Base-by-base conservation (phyloP, 2,888 invertebrate genomes). In the Cyclophora punctaria region DNA sequence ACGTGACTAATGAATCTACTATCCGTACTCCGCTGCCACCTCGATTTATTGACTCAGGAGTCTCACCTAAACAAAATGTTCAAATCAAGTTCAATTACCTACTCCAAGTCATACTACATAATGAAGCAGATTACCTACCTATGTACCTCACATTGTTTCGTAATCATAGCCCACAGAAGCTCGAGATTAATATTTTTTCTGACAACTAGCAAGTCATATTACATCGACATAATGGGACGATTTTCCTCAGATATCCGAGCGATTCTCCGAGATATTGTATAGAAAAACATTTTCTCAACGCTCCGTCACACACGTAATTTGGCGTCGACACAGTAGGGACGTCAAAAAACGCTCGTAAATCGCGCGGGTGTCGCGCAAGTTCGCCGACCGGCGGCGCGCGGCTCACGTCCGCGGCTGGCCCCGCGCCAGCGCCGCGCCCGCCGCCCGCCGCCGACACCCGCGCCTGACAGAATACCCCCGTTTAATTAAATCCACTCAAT, bases 401-500 rank as follows among this genome's bases (percentile, higher is more conserved):
- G 7, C 43, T 2, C 43, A 7, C 44, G 6, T n/a, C 4, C n/a
- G 45, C 35, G 35, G 41, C 45, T 4, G 34, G 35, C 7, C 40
- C 33, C 47, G 41, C 35, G 41, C 7, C 35, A 40, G 43, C 50
- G 35, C 7, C 40, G 42, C 47, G 34, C 20, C 20, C 40, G 52
- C 41, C 48, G 35, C 37, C 34, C 34, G 4, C 64, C 61, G 59
- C 52, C 34, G 48, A 35, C 48, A 35, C 41, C 45, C 20, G 20
- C 20, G 20, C 41, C 51, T 34, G 50, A 34, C 52, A 45, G 53
- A 44, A 41, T 41, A 48, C 35, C 41, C 47, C 46, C 53, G 46
- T 62, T 62, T 62, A 64, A 64, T 65, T 63, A 65, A 64, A 63
- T 60, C 60, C 59, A 57, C 59, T 62, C 58, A 35, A 65, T 64